A percentile compares a stretch with the other conserved stretches of the same genome.
Conservation (phyloP, 2,888 invertebrate species). For the Rhogogaster chlorosoma region DNA sequence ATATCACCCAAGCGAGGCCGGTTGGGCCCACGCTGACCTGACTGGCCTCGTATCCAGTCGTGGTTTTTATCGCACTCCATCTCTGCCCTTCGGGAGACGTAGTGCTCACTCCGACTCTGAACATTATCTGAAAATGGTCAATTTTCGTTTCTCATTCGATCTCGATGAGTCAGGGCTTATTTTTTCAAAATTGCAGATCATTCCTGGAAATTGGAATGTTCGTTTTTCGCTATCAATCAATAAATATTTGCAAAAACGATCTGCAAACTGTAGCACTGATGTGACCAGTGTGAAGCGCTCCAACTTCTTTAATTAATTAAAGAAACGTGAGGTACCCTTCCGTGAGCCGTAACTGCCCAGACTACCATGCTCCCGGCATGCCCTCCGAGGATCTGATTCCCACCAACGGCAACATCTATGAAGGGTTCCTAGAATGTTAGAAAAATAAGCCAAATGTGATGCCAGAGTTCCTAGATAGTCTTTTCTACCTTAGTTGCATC, state of each 20-base stretch:
- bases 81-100: slow-evolving; percentile 92
- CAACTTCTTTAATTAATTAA: neutral
- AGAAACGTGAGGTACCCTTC: slow-evolving; percentile 81
- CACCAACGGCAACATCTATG: slow-evolving; percentile 94
- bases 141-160: too few species aligned
- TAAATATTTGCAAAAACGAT: too few species aligned
- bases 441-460: neutral
- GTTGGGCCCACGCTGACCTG: slow-evolving; percentile 93
- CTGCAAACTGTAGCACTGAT: too few species aligned
- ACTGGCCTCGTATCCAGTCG: slow-evolving; percentile 89
- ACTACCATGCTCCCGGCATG: slow-evolving; percentile 88
- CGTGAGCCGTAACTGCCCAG: slow-evolving; percentile 96
- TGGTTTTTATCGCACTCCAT: slow-evolving; percentile 90
- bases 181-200: too few species aligned
- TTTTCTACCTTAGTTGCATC: slow-evolving; percentile 87
- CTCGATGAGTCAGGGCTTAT: too few species aligned
- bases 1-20: slow-evolving; percentile 92
- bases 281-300: too few species aligned
- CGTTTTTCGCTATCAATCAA: too few species aligned
- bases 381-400: slow-evolving; percentile 89
- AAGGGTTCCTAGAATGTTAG: slow-evolving; percentile 87
- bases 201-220: too few species aligned
- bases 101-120: slow-evolving; percentile 89
- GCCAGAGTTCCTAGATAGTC: neutral
- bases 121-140: slow-evolving; percentile 85